Evolutionary conservation across 2,113 vertebrate species (phyloP).

Genomic region (Pedetes capensis): DNA sequence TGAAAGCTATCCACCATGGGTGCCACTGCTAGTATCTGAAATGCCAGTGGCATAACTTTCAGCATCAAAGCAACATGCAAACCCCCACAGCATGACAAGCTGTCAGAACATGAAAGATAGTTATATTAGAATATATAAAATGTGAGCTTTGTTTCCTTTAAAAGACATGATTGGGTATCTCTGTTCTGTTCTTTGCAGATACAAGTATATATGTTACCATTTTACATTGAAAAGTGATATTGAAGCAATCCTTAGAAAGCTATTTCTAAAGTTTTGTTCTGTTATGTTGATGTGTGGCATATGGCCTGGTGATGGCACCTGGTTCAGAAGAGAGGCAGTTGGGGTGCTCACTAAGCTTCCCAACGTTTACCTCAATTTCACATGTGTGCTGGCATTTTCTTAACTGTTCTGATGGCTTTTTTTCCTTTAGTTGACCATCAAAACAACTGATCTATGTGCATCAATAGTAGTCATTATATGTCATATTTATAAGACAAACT

Average conservation of each 20-base stretch:
- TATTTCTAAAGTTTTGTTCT: neutral
- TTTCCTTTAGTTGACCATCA: neutral
- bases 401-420: neutral
- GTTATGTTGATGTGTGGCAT: neutral
- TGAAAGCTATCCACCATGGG: too few species aligned
- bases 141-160: slow-evolving; percentile 37
- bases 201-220: neutral
- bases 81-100: too few species aligned
- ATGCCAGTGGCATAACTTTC: too few species aligned
- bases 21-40: too few species aligned
- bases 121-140: neutral
- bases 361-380: neutral
- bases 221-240: neutral
- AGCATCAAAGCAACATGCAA: too few species aligned
- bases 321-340: neutral
- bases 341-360: neutral
- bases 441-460: neutral
- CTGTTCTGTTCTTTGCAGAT: neutral
- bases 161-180: neutral
- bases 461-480: neutral
- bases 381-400: neutral
- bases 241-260: neutral
- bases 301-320: accelerated
- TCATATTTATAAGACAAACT: neutral
- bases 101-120: too few species aligned